Conservation (phyloP, 2,113 vertebrate species). For the Regulus satrapa region DNA sequence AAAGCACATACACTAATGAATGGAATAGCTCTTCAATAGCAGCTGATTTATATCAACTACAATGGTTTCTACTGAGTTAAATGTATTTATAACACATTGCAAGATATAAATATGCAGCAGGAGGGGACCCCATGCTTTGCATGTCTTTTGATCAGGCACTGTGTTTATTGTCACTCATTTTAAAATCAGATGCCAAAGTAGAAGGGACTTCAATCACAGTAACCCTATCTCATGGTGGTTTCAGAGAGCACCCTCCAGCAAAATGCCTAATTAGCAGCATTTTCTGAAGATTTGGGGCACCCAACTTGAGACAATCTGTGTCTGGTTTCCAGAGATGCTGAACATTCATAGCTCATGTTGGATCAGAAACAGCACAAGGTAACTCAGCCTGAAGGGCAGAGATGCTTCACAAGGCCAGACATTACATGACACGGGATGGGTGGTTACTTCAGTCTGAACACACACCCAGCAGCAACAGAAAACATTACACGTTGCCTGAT, state of each 20-base stretch:
- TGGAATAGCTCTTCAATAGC: conserved; percentile 8
- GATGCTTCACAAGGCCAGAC: neutral
- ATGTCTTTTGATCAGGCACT: conserved; percentile 55
- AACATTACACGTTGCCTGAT: neutral
- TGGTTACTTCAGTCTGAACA: neutral
- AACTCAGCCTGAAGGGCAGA: neutral
- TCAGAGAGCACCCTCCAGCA: conserved; percentile 47
- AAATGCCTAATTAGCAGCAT: conserved; percentile 40
- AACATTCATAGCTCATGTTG: neutral
- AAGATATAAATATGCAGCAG: conserved; percentile 58
- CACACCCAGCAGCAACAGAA: neutral
- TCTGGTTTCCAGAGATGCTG: conserved; percentile 26
- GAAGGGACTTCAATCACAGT: conserved; percentile 48
- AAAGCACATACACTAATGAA: neutral
- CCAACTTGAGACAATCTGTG: conserved; percentile 34
- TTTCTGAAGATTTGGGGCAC: conserved; percentile 46
- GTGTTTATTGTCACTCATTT: conserved; percentile 59
- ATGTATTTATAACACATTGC: conserved; percentile 59
- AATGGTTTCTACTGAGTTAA: conserved; percentile 54
- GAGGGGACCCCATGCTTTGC: conserved; percentile 53
- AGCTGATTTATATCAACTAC: conserved; percentile 57
- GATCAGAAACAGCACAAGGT: neutral
- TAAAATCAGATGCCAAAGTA: conserved; percentile 51
- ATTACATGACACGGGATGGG: neutral
- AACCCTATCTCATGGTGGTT: conserved; percentile 51